A percentile compares a stretch with the other conserved stretches of the same genome.
These are phyloP conservation scores for Pandemis heparana DNA, from an alignment of 2,888 invertebrate genomes.

Conservation along the genomic window DNA sequence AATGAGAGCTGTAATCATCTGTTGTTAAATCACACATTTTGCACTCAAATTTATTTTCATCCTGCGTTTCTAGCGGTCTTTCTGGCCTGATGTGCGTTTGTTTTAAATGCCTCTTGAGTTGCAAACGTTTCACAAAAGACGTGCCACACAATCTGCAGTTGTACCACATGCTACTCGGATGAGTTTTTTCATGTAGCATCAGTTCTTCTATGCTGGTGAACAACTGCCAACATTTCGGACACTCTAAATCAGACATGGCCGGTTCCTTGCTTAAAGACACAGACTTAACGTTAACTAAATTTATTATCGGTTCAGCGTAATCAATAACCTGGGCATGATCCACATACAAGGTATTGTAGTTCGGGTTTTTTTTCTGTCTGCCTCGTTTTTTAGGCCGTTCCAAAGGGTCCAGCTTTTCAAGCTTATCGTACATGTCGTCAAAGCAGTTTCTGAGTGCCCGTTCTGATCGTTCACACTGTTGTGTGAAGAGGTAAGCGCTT, in stretches of 20 bases:
- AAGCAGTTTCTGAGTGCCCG: slow-evolving; percentile 73
- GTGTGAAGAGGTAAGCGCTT: slow-evolving; percentile 70
- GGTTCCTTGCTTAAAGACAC: slow-evolving; percentile 48
- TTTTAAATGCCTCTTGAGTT: slow-evolving; percentile 62
- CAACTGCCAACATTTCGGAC: slow-evolving; percentile 72
- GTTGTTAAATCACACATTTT: slow-evolving; percentile 59
- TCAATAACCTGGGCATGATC: slow-evolving; percentile 69
- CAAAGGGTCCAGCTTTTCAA: slow-evolving; percentile 72
- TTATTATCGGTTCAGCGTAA: slow-evolving; percentile 73
- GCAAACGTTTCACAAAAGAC: slow-evolving; percentile 67
- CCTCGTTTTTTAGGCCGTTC: slow-evolving; percentile 68
- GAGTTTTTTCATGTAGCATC: slow-evolving; percentile 68
- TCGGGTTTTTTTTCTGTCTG: slow-evolving; percentile 68
- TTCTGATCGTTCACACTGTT: slow-evolving; percentile 74
- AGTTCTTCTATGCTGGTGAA: slow-evolving; percentile 65
- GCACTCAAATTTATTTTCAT: slow-evolving; percentile 58
- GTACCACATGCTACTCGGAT: slow-evolving; percentile 77
- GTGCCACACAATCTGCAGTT: slow-evolving; percentile 72
- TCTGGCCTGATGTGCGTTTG: slow-evolving; percentile 46
- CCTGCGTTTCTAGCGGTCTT: slow-evolving; percentile 31
- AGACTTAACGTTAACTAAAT: slow-evolving; percentile 62
- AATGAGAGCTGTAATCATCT: slow-evolving; percentile 57
- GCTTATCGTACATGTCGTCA: slow-evolving; percentile 71
- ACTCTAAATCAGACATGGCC: slow-evolving; percentile 63
- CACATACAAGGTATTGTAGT: slow-evolving; percentile 62